Base-by-base conservation (phyloP, 2,113 vertebrate genomes). In the Solenodon paradoxus region DNA sequence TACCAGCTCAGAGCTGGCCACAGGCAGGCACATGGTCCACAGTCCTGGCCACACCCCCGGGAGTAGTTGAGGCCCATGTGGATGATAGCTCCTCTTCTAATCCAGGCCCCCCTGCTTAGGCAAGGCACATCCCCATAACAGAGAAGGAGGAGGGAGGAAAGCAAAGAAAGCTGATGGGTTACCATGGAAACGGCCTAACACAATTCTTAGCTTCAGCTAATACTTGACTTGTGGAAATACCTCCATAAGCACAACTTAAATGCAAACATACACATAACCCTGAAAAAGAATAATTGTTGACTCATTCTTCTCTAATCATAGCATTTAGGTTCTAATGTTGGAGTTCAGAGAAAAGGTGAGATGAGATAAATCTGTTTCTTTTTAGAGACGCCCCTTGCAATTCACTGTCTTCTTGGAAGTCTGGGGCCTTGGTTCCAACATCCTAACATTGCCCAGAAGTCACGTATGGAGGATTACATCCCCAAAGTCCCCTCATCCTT, bases 141-240 rank as follows among this genome's bases (percentile, higher is more conserved):
- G 88, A 78, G 90, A 63, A 79, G n/a, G 20, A 16, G 26, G 61
- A 66, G 71, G 68, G 63, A 49, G 49, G 6, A 24, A 79, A 69
- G 77, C 32, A 30, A 38, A 53, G 63, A 63, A 81, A 90, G 74
- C 80, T 64, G 45, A 77, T 72, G 5, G 6, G 94, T 96, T 97
- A 72, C 96, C 82, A 95, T 83, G 95, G 97, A 92, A 94, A 98
- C 97, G 72, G 72, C 68, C 9, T 81, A 97, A 90, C 94, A 96
- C 96, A 95, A 97, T 85, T 90, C 92, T 83, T 55, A 20, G 81
- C 81, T 83, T 88, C 84, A 63, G 80, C 90, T 90, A 90, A 55
- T 88, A 61, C 83, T 85, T 95, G 92, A 91, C 75, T 95, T 85
- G 49, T 26, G 82, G 69, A 66, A 88, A 95, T 47, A 86, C 88